These are phyloP conservation scores for Pogonomyrmex barbatus DNA, from an alignment of 1,140 invertebrate genomes.

Conservation along the genomic window DNA sequence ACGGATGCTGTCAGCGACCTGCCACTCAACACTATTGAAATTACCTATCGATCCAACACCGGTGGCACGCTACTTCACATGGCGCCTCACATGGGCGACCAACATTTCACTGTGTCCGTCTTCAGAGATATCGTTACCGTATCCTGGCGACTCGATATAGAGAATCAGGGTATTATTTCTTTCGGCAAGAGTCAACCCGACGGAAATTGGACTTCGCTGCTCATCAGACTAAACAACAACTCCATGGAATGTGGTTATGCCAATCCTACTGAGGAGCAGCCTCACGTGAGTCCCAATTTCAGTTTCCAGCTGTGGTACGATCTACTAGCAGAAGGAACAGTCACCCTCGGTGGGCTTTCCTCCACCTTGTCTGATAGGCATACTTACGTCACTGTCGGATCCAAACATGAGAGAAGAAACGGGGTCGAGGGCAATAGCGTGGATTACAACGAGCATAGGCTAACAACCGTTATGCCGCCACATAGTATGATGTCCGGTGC, in stretches of 20 bases:
- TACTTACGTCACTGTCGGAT: conserved; percentile 79
- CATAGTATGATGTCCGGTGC: conserved; percentile 82
- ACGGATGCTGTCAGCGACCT: conserved; percentile 75
- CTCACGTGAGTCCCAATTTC: conserved; percentile 79
- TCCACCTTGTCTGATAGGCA: conserved; percentile 76
- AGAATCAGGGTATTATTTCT: conserved; percentile 84
- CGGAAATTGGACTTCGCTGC: conserved; percentile 90
- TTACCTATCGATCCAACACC: conserved; percentile 89
- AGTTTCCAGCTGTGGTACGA: conserved; percentile 88
- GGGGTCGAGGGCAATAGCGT: conserved; percentile 79
- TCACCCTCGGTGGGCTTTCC: conserved; percentile 83
- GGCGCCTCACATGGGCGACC: conserved; percentile 84
- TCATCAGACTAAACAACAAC: conserved; percentile 87
- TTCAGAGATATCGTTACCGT: conserved; percentile 90
- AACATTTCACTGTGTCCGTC: conserved; percentile 90
- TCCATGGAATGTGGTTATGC: conserved; percentile 85
- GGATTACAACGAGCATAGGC: conserved; percentile 74
- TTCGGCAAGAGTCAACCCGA: conserved; percentile 89
- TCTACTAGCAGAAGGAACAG: conserved; percentile 85
- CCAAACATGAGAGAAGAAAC: conserved; percentile 74
- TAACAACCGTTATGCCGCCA: conserved; percentile 79
- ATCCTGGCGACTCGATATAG: conserved; percentile 88
- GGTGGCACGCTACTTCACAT: conserved; percentile 91
- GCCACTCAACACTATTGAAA: conserved; percentile 86
- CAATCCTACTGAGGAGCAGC: conserved; percentile 77